A percentile compares a stretch with the other conserved stretches of the same genome.
phyloP scores from a whole-genome alignment of 1,140 invertebrate genomes.

The Polyergus mexicanus region DNA sequence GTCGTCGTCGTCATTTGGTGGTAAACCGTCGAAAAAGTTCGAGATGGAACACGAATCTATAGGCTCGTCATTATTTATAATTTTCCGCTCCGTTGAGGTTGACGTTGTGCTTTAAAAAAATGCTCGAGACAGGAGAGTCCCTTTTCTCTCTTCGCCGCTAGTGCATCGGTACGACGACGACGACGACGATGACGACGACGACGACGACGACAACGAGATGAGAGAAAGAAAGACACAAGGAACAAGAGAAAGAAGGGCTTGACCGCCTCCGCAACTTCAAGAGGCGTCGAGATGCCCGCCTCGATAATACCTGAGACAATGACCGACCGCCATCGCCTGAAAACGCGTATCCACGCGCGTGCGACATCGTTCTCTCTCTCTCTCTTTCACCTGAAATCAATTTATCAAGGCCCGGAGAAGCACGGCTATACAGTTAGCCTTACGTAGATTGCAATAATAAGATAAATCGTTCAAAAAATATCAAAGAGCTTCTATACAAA shows the following conservation, averaged over 20 bases:
- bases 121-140: conserved; percentile 49
- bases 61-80: conserved; percentile 85
- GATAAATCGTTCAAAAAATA: background rate
- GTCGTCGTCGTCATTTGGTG: conserved; percentile 24
- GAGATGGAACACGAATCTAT: conserved; percentile 67
- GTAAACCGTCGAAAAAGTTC: conserved; percentile 11
- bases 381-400: conserved; percentile 75
- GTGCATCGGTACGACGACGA: conserved; percentile 35
- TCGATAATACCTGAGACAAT: conserved; percentile 81
- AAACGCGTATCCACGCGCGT: conserved; percentile 71
- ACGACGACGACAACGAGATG: conserved; percentile 61
- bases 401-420: conserved; percentile 72
- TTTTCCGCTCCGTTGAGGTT: conserved; percentile 81
- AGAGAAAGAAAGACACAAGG: conserved; percentile 53
- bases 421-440: conserved; percentile 33
- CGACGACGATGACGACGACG: conserved; percentile 50
- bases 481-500: background rate
- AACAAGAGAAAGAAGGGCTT: conserved; percentile 64
- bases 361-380: conserved; percentile 31
- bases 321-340: conserved; percentile 78
- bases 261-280: conserved; percentile 78
- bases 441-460: background rate
- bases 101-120: conserved; percentile 79
- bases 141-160: conserved; percentile 64
- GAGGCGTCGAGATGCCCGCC: conserved; percentile 78